Percentiles rank a stretch among this genome's conserved stretches.
These are phyloP conservation scores for Clupea harengus DNA, from an alignment of 2,113 vertebrate species.

Conservation along the genomic window DNA sequence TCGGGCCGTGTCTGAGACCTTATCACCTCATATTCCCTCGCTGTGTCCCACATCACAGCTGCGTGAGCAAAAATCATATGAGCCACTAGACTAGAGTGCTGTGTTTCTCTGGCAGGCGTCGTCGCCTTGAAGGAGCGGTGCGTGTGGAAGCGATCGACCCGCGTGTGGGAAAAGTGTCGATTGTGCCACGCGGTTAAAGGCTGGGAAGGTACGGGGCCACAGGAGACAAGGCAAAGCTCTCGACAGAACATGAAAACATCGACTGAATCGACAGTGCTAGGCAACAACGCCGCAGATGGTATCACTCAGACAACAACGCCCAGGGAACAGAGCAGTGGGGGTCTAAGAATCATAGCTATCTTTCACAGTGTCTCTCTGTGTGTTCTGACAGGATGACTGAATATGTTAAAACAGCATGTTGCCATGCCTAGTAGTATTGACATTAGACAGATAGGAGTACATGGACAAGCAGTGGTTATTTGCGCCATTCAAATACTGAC, in stretches of 20 bases:
- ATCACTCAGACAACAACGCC: slow-evolving; percentile 33
- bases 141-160: background rate
- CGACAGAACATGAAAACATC: background rate
- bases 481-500: too few relatives aligned
- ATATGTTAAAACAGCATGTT: background rate
- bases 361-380: background rate
- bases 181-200: slow-evolving; percentile 59
- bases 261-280: slow-evolving; percentile 50
- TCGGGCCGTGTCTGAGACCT: background rate
- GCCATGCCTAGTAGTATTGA: background rate
- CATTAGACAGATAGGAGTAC: background rate
- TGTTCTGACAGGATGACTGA: background rate
- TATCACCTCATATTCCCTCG: background rate
- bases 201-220: slow-evolving; percentile 51
- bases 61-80: background rate
- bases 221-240: slow-evolving; percentile 48
- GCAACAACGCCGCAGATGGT: slow-evolving; percentile 17
- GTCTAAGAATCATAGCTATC: slow-evolving; percentile 22
- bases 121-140: slow-evolving; percentile 49
- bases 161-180: slow-evolving; percentile 40
- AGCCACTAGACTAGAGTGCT: background rate
- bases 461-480: background rate
- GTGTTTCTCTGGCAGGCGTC: background rate
- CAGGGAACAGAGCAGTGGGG: slow-evolving; percentile 8
- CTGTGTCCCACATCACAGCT: background rate